Evolutionary conservation across 2,113 vertebrate genomes (phyloP), one percentile per base, ranked within the genome.

Genomic region (Pelvicachromis taeniatus): DNA sequence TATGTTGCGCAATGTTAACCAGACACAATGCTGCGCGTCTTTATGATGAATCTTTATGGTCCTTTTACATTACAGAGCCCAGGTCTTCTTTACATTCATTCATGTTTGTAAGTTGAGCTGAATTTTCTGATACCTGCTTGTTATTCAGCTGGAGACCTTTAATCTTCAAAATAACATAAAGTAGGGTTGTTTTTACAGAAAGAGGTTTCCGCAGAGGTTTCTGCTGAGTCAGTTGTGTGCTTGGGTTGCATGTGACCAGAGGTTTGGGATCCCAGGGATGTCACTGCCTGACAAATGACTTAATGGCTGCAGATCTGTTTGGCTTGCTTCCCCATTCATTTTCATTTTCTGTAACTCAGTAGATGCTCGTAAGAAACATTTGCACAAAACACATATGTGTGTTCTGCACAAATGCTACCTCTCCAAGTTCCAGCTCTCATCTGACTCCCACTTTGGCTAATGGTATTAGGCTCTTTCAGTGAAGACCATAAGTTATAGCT

Each of bases 371-470:
- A 68, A 79, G 42, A 77, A 13, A 80, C 33, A 8, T 81, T 65
- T 75, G 31, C 6, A 78, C 33, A 63, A 53, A 77, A 31, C 75
- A 77, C 29, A 78, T 19, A 54, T 83, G 12, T 14, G 1, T 3
- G n/a, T 83, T 21, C 48, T 53, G 45, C 11, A 54, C 33, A 19
- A 31, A 31, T 61, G 23, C 26, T 61, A 78, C 31, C 38, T 77
- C 83, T 84, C 61, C 33, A 50, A 35, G 56, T 78, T 55, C 61
- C 87, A 79, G 73, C 38, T 81, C 81, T 73, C 40, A 81, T 84
- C 80, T 77, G 54, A 65, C 61, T 81, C 61, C 87, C 81, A 81
- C 85, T 92, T 89, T 50, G 80, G 80, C 70, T 85, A 75, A 91
- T 81, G 55, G 54, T 53, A 78, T 77, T 88, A 48, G 78, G 58